Evolutionary conservation across 2,113 vertebrate species (phyloP).

Genomic region (Vireo altiloquus): DNA sequence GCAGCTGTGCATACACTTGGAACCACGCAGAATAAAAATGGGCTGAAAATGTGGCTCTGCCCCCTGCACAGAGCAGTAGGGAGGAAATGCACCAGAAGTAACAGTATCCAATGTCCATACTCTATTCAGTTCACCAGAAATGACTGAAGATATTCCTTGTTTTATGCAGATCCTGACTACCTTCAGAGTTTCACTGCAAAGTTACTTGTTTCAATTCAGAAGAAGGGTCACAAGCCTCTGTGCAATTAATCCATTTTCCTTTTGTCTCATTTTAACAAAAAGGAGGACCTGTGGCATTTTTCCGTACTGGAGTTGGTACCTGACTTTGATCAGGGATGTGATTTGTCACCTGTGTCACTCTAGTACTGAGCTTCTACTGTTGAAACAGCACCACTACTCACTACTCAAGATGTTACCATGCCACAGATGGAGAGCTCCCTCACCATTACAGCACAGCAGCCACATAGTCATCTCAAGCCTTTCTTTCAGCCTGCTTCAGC

Average conservation of each 20-base stretch:
- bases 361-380: not conserved
- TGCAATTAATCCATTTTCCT: not conserved
- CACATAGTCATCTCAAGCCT: not conserved
- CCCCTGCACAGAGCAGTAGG: not conserved
- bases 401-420: not conserved
- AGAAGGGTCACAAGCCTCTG: not conserved
- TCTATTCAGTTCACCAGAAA: not conserved
- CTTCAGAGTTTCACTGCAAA: not conserved
- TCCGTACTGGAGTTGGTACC: not conserved
- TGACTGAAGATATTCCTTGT: not conserved
- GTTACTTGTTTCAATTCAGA: not conserved
- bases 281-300: not conserved
- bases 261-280: not conserved
- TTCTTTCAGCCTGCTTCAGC: no score
- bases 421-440: not conserved
- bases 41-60: not conserved
- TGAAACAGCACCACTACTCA: rapidly evolving
- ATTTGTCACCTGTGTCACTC: not conserved
- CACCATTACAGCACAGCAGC: not conserved
- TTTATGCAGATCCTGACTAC: not conserved
- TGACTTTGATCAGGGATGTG: not conserved
- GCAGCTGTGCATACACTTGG: not conserved
- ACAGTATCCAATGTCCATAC: not conserved
- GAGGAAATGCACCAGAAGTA: not conserved
- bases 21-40: not conserved